phyloP scores from a whole-genome alignment of 2,888 invertebrate genomes.

The Zygothrica quintamaculata region DNA sequence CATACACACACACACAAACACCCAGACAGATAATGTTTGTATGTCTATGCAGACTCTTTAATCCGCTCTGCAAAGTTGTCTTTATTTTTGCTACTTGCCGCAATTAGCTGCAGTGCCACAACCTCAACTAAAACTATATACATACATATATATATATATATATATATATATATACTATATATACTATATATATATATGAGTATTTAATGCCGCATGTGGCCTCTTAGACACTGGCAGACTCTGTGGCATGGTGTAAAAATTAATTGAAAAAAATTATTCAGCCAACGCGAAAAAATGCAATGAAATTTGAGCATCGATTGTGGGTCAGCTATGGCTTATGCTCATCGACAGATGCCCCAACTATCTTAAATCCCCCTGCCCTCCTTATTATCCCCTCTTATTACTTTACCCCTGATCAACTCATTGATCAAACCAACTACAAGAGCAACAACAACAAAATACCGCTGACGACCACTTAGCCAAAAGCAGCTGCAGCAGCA shows the following conservation, averaged over 20 bases:
- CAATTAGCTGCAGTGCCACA: slow-evolving; percentile 67
- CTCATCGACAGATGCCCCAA: slow-evolving; percentile 60
- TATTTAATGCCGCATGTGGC: too few relatives aligned
- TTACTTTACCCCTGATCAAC: too few relatives aligned
- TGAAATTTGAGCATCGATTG: slow-evolving; percentile 79
- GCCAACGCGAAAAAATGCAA: slow-evolving; percentile 59
- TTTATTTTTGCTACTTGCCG: slow-evolving; percentile 71
- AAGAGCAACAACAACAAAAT: slow-evolving; percentile 18
- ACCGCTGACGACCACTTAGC: slow-evolving; percentile 37
- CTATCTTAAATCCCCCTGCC: background rate
- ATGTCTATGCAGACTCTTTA: slow-evolving; percentile 16
- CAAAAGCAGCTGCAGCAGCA: slow-evolving; percentile 20
- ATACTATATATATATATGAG: too few relatives aligned
- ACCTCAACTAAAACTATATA: slow-evolving; percentile 44
- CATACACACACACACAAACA: too few relatives aligned
- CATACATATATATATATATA: too few relatives aligned
- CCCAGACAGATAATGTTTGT: background rate
- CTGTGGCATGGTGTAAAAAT: slow-evolving; percentile 69
- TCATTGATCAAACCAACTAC: too few relatives aligned
- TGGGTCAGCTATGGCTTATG: slow-evolving; percentile 58
- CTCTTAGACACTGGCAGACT: slow-evolving; percentile 46
- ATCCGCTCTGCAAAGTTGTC: slow-evolving; percentile 49
- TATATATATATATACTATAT: too few relatives aligned
- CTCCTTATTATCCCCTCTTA: slow-evolving; percentile 4
- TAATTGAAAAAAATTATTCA: slow-evolving; percentile 63